Base-by-base conservation (phyloP, 2,888 invertebrate species). In the Cenopis cana region DNA sequence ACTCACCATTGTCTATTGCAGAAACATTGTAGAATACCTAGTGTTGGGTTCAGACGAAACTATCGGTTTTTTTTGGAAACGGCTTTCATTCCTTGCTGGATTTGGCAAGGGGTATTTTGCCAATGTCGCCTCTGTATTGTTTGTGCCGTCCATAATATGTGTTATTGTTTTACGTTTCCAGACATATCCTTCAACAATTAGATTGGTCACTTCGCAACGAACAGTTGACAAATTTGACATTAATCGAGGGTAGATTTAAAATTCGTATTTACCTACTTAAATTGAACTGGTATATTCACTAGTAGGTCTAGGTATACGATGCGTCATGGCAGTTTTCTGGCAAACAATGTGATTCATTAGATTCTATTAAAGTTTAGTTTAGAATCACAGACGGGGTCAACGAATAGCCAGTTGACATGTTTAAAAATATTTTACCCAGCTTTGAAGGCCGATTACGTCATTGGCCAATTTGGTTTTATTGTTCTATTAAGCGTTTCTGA, bases 401-500 rank as follows among this genome's bases (percentile, higher is more conserved):
- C 65, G 56, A 79, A 78, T 77, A 76, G 76, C 79, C 80, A 76
- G 78, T 84, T 85, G 82, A 79, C 80, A 79, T 79, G 77, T 81
- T 75, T 81, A 76, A 75, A 75, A 77, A 78, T 82, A 81, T 87
- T 84, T 83, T 81, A 82, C 82, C 76, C 82, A 79, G 78, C 77
- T 78, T 76, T 73, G 85, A 88, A 87, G 89, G 88, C 81, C 82
- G 79, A 70, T 86, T 84, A 74, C 86, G 85, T 89, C 86, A 88
- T 33, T 29, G n/a, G 61, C 56, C 66, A 62, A 36, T 62, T 73
- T 46, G 49, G 66, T 52, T 57, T 62, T 68, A 50, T 62, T 62
- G 52, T 72, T 66, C 18, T 46, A 59, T 50, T 66, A 55, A 54
- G 41, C 36, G 54, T n/a, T 50, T 56, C 29, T 55, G 59, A 66